phyloP scores from a whole-genome alignment of 2,797 vertebrate species.

The Coccyzus lansbergi region DNA sequence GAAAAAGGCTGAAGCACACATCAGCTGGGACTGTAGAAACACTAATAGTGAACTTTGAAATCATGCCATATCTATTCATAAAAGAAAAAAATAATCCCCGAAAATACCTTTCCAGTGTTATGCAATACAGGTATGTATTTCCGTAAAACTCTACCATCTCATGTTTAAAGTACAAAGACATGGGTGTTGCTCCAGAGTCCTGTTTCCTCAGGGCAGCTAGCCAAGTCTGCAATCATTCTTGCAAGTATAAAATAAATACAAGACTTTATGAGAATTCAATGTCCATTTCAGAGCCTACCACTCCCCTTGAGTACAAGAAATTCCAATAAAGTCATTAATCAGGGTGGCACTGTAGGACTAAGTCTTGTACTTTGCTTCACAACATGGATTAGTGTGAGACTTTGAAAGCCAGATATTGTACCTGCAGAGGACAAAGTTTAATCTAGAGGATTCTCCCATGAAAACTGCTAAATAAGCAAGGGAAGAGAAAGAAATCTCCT shows the following conservation, averaged over 20 bases:
- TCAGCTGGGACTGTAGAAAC: background rate
- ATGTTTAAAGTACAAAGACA: constrained; percentile 23
- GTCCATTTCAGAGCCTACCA: background rate
- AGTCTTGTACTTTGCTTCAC: background rate
- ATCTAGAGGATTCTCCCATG: background rate
- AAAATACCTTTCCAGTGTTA: background rate
- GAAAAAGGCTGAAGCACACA: background rate
- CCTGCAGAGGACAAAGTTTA: constrained; percentile 30
- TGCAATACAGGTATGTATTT: background rate
- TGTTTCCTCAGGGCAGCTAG: constrained; percentile 1
- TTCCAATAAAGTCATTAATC: background rate
- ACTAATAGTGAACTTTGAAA: background rate
- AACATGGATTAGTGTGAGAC: background rate
- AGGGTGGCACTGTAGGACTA: background rate
- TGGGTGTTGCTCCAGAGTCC: background rate
- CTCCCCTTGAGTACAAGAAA: background rate
- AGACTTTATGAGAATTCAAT: background rate
- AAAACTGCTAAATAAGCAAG: background rate
- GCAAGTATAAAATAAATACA: constrained; percentile 16
- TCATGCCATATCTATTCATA: background rate
- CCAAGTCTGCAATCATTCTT: background rate
- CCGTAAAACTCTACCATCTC: background rate
- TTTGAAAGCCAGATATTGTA: background rate
- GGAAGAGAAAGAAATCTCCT: background rate
- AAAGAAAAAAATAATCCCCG: background rate